Percentiles rank a stretch among this genome's conserved stretches.
These are phyloP conservation scores for Coendou prehensilis DNA, from an alignment of 2,797 vertebrate species.

Conservation along the genomic window DNA sequence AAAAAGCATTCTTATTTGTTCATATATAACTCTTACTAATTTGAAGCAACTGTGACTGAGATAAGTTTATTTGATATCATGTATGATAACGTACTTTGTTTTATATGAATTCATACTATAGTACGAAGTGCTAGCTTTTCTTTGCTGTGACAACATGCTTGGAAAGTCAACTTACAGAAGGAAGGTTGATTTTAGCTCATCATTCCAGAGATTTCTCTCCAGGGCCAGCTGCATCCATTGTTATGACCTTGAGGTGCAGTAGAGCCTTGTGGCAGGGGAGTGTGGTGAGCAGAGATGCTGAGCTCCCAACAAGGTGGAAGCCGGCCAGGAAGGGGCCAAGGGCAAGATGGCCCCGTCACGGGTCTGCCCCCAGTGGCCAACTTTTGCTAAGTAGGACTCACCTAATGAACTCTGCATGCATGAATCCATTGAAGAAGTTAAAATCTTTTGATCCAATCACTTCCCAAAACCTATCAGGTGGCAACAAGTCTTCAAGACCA, in stretches of 20 bases:
- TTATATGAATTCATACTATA: slow-evolving; percentile 7
- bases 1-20: slow-evolving; percentile 56
- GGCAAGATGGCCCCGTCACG: neutral
- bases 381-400: neutral
- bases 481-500: neutral
- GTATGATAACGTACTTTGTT: neutral
- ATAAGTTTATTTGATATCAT: neutral
- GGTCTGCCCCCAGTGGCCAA: neutral
- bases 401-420: neutral
- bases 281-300: neutral
- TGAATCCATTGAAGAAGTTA: neutral
- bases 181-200: neutral
- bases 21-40: neutral
- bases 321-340: neutral
- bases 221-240: no score
- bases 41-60: neutral
- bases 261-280: neutral
- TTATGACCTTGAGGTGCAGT: neutral
- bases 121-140: neutral
- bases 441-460: neutral
- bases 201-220: neutral
- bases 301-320: neutral
- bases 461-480: neutral
- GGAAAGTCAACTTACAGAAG: neutral
- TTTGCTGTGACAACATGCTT: neutral